Evolutionary conservation across 2,113 vertebrate species (phyloP).

Genomic region (Bucco capensis): DNA sequence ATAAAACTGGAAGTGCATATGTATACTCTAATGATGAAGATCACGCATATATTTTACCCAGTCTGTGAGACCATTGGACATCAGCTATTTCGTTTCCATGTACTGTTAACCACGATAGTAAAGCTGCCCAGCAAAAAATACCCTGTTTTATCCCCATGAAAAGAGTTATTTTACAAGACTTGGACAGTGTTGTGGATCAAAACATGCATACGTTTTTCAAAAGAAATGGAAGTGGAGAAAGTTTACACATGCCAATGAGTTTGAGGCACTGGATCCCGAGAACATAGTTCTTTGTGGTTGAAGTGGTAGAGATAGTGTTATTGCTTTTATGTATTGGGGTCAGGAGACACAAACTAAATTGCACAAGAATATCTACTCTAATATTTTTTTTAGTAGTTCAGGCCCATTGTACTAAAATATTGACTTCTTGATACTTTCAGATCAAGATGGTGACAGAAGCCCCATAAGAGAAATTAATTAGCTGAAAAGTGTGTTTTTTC

Average conservation of each 20-base stretch:
- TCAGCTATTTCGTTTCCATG: background rate
- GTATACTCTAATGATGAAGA: background rate
- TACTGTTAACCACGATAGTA: background rate
- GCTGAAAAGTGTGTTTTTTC: background rate
- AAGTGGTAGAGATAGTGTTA: background rate
- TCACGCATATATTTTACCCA: accelerated
- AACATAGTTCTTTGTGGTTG: background rate
- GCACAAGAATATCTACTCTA: background rate
- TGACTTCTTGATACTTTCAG: background rate
- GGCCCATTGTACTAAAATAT: background rate
- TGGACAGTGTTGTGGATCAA: background rate
- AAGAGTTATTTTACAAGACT: background rate
- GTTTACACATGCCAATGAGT: background rate
- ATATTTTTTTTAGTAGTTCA: background rate
- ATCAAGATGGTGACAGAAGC: background rate
- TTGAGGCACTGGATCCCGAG: background rate
- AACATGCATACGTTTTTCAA: background rate
- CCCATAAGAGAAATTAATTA: background rate
- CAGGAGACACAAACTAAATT: background rate
- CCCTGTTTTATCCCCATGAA: background rate
- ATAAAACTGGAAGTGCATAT: background rate
- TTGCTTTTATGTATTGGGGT: background rate
- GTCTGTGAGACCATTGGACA: background rate
- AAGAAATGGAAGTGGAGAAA: background rate
- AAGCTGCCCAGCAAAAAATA: background rate